Percentiles rank a stretch among this genome's conserved stretches.
These are phyloP conservation scores for Phenganax marumi DNA, from an alignment of 92 coral and sea anemone genomes.

Conservation along the genomic window DNA sequence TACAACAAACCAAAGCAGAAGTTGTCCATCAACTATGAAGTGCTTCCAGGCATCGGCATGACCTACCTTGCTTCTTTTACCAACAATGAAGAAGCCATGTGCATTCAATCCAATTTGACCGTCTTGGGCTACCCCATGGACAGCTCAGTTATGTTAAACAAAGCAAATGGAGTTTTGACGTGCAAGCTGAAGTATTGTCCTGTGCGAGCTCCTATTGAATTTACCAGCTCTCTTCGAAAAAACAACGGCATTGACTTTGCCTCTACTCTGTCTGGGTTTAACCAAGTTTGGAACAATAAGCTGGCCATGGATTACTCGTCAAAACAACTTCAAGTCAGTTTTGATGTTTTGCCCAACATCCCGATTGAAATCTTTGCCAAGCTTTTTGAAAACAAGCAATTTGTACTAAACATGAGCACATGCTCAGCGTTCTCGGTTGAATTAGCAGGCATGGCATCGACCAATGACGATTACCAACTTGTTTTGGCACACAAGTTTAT, in stretches of 20 bases:
- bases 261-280: conserved; percentile 62
- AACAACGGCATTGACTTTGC: conserved; percentile 70
- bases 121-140: conserved; percentile 60
- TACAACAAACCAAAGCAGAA: not conserved
- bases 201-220: conserved; percentile 53
- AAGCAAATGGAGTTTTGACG: conserved; percentile 53
- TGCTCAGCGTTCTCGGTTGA: conserved; percentile 26
- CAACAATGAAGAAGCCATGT: not conserved
- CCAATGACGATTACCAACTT: conserved; percentile 62
- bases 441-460: conserved; percentile 31
- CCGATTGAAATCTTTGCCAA: conserved; percentile 36
- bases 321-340: conserved; percentile 61
- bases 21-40: conserved; percentile 22
- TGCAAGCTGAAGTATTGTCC: conserved; percentile 69
- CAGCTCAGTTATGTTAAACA: conserved; percentile 59
- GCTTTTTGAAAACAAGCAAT: conserved; percentile 66
- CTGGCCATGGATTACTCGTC: conserved; percentile 46
- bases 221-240: conserved; percentile 62
- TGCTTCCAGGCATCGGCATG: conserved; percentile 33
- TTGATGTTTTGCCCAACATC: conserved; percentile 66
- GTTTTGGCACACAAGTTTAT: conserved; percentile 64
- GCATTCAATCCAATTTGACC: conserved; percentile 46
- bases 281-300: conserved; percentile 75
- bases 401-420: conserved; percentile 56
- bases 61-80: conserved; percentile 7